phyloP scores from a whole-genome alignment of 2,113 vertebrate species.

The Menidia beryllina region DNA sequence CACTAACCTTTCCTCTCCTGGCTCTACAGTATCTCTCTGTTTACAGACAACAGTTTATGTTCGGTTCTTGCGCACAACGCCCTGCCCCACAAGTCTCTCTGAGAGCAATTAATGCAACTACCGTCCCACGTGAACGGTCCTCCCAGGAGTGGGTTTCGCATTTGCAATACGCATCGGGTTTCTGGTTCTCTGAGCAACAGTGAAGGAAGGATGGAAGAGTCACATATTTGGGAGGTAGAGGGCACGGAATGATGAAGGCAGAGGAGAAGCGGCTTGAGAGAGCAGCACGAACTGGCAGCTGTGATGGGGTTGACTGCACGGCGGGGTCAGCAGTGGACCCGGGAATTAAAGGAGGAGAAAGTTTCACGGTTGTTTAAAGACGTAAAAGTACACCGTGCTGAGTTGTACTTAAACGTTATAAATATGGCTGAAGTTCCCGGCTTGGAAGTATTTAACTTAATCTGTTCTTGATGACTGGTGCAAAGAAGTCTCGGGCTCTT shows the following conservation, averaged over 20 bases:
- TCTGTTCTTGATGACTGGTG: slow-evolving; percentile 3
- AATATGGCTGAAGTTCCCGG: slow-evolving; percentile 17
- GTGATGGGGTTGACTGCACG: slow-evolving; percentile 9
- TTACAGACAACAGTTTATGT: slow-evolving; percentile 18
- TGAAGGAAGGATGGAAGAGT: slow-evolving; percentile 3
- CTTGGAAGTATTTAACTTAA: slow-evolving; percentile 29
- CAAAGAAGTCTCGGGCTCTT: slow-evolving; percentile 10
- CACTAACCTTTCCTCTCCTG: background rate
- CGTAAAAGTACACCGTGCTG: slow-evolving; percentile 39
- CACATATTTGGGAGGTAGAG: slow-evolving; percentile 24
- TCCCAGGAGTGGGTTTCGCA: slow-evolving; percentile 36
- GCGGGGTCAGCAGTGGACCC: slow-evolving; percentile 33
- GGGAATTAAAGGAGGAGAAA: slow-evolving; percentile 44
- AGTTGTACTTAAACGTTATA: slow-evolving; percentile 33
- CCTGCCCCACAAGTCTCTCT: slow-evolving; percentile 35
- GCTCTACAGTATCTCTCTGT: background rate
- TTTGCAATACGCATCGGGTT: slow-evolving; percentile 54
- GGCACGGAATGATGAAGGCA: slow-evolving; percentile 8
- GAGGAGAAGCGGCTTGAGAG: slow-evolving; percentile 5
- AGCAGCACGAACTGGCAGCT: slow-evolving; percentile 29
- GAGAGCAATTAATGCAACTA: slow-evolving; percentile 43
- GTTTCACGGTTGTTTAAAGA: slow-evolving; percentile 53
- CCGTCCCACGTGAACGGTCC: slow-evolving; percentile 32
- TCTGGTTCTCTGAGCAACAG: background rate
- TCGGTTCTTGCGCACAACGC: slow-evolving; percentile 24